Evolutionary conservation across 2,888 invertebrate species (phyloP).

Genomic region (Cerastoderma edule): DNA sequence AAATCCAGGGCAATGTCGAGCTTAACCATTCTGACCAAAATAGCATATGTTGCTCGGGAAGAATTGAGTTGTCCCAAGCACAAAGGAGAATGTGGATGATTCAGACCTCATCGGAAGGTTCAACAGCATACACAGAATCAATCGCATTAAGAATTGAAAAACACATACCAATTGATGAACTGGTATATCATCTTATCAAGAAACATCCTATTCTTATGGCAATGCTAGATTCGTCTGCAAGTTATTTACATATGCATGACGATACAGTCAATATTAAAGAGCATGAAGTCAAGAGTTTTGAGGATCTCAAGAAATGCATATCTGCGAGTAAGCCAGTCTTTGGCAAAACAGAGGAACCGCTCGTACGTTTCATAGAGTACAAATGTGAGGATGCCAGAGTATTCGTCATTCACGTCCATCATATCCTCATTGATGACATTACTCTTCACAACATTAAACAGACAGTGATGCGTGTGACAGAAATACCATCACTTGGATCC

Average conservation of each 20-base stretch:
- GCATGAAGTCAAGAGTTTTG: not conserved
- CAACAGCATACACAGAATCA: slow-evolving; percentile 28
- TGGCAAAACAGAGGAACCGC: not conserved
- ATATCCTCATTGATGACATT: not conserved
- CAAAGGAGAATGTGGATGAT: slow-evolving; percentile 31
- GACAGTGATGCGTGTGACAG: not conserved
- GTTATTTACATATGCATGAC: not conserved
- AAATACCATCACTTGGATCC: not conserved
- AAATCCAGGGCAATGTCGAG: not conserved
- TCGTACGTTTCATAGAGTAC: not conserved
- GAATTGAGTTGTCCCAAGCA: slow-evolving; percentile 17
- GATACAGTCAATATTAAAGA: not conserved
- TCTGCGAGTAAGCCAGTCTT: not conserved
- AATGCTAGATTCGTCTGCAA: not conserved
- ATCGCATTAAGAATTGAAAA: not conserved
- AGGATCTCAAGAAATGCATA: not conserved
- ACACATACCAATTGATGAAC: not conserved
- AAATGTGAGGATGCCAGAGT: not conserved
- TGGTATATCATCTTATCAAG: not conserved
- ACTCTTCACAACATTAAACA: not conserved
- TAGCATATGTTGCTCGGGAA: not conserved
- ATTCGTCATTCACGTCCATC: slow-evolving; percentile 3
- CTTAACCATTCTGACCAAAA: not conserved
- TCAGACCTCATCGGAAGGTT: slow-evolving; percentile 11
- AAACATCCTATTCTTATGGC: slow-evolving; percentile 2